These are phyloP conservation scores for Indri indri DNA, from an alignment of 2,113 vertebrate genomes.

Conservation along the genomic window DNA sequence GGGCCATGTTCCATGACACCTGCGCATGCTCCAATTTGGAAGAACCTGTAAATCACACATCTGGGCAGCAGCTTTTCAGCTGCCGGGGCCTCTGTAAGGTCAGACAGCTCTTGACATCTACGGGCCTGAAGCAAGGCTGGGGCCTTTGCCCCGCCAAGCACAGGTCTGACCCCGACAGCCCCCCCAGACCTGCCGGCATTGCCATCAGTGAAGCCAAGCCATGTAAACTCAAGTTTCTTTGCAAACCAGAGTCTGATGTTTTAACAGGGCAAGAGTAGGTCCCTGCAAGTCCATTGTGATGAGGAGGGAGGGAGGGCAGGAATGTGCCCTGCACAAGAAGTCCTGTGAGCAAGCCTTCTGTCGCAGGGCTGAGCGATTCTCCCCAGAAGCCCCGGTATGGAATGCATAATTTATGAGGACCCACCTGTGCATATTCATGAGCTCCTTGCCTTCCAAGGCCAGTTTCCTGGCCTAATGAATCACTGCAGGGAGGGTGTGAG, in stretches of 20 bases:
- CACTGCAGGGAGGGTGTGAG: neutral
- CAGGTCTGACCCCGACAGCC: fast-evolving
- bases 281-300: neutral
- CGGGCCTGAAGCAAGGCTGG: neutral
- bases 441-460: constrained; percentile 62
- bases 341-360: constrained; percentile 22
- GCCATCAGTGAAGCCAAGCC: neutral
- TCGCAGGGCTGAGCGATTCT: neutral
- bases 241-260: neutral
- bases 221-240: neutral
- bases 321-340: neutral
- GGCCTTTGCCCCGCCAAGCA: fast-evolving
- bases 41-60: fast-evolving
- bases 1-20: neutral
- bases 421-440: constrained; percentile 66
- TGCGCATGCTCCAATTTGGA: fast-evolving
- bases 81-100: too few species aligned
- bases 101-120: neutral
- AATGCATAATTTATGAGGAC: constrained; percentile 76
- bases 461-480: neutral
- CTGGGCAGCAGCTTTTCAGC: neutral
- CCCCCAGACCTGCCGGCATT: neutral
- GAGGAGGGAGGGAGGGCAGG: neutral
- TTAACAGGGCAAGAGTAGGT: neutral
- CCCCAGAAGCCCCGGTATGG: constrained; percentile 41